phyloP scores from a whole-genome alignment of 2,797 vertebrate species.

The Typhlichthys eigenmanni region DNA sequence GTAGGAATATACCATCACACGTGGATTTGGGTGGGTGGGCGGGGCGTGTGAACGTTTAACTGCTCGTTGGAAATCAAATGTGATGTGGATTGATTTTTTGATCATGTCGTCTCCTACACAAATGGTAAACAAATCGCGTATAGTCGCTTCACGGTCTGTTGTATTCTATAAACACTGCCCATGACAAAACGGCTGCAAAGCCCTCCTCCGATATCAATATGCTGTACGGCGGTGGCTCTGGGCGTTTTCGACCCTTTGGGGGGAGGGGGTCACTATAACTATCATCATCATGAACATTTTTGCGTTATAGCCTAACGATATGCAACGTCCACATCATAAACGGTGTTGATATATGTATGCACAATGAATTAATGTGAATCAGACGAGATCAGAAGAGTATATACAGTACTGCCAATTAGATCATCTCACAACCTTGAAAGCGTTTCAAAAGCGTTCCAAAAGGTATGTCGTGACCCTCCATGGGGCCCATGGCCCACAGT shows the following conservation, averaged over 20 bases:
- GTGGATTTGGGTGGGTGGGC: slow-evolving; percentile 55
- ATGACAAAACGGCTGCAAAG: slow-evolving; percentile 45
- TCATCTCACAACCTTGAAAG: too few species aligned
- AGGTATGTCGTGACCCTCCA: too few species aligned
- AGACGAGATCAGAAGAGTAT: too few species aligned
- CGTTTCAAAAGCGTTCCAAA: too few species aligned
- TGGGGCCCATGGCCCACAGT: too few species aligned
- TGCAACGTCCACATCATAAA: too few species aligned
- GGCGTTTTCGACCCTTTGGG: too few species aligned
- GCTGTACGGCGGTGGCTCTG: too few species aligned
- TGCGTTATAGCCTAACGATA: neutral
- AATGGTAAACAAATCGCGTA: slow-evolving; percentile 69
- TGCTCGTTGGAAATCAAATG: slow-evolving; percentile 64
- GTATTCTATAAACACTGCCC: slow-evolving; percentile 62
- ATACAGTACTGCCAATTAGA: too few species aligned
- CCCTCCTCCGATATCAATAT: neutral
- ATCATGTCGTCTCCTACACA: slow-evolving; percentile 71
- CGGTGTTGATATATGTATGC: too few species aligned
- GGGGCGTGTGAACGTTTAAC: slow-evolving; percentile 65
- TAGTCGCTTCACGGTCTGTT: slow-evolving; percentile 71
- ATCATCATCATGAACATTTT: neutral
- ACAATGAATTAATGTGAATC: too few species aligned
- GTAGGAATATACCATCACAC: slow-evolving; percentile 71
- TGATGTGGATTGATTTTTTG: slow-evolving; percentile 72
- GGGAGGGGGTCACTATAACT: too few species aligned